Evolutionary conservation across 1,140 invertebrate species (phyloP).

Genomic region (Rhyacophila brunnea): DNA sequence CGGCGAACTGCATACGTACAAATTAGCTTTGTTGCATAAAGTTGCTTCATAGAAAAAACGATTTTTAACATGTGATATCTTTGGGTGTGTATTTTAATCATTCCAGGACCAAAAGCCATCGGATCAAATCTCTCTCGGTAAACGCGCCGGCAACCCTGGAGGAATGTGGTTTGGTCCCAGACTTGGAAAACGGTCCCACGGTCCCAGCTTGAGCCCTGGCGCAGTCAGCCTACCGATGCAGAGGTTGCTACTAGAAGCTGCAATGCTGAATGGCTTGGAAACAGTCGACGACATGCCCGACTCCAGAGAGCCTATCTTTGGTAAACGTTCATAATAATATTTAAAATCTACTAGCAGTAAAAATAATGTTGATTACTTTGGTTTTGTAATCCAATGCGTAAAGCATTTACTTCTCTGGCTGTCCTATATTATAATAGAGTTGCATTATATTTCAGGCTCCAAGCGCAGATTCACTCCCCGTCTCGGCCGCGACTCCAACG

Average conservation of each 20-base stretch:
- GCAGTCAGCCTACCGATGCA: not conserved
- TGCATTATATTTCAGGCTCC: slow-evolving; percentile 6
- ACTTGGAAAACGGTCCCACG: slow-evolving; percentile 21
- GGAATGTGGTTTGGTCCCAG: slow-evolving; percentile 34
- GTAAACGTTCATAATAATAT: too few relatives aligned
- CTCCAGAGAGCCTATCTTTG: not conserved
- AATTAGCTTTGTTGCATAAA: too few relatives aligned
- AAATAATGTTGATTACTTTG: too few relatives aligned
- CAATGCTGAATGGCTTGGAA: not conserved
- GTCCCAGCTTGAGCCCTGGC: not conserved
- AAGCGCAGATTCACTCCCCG: slow-evolving; percentile 26
- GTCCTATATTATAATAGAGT: too few relatives aligned
- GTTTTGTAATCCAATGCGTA: too few relatives aligned
- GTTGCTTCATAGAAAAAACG: too few relatives aligned
- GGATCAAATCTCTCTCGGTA: not conserved
- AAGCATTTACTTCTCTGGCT: too few relatives aligned
- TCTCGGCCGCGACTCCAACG: slow-evolving; percentile 24
- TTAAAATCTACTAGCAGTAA: too few relatives aligned
- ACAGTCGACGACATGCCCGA: slow-evolving; percentile 1
- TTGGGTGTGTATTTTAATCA: not conserved
- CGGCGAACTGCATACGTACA: too few relatives aligned
- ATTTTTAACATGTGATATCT: too few relatives aligned
- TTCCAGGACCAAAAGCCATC: not conserved
- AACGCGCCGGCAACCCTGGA: slow-evolving; percentile 7
- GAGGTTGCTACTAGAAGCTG: slow-evolving; percentile 20